Conservation (phyloP, 2,797 vertebrate genomes). For the Peromyscus aztecus region DNA sequence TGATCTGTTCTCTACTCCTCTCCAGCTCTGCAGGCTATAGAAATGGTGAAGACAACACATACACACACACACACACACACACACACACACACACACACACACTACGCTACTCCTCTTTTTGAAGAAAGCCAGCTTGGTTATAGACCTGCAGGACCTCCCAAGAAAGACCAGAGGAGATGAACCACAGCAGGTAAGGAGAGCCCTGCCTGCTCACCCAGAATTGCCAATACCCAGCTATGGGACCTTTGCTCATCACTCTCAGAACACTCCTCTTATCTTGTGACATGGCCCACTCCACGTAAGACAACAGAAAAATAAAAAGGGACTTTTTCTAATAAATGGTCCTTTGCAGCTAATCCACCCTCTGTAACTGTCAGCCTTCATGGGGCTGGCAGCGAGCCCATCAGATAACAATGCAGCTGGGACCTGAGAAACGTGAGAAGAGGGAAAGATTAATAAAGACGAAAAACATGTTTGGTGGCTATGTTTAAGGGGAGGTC, state of each 20-base stretch:
- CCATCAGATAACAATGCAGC: constrained; percentile 81
- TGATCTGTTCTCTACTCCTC: neutral
- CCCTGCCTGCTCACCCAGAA: neutral
- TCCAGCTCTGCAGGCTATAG: neutral
- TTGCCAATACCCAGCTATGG: accelerated
- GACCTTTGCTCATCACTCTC: neutral
- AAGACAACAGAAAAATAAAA: constrained; percentile 67
- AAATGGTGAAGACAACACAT: neutral
- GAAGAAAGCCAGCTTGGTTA: neutral
- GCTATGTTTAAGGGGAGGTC: constrained; percentile 55
- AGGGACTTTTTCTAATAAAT: constrained; percentile 75
- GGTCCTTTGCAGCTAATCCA: constrained; percentile 77
- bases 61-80: neutral
- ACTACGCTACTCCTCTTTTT: neutral
- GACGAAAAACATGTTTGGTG: constrained; percentile 80
- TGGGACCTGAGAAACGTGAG: constrained; percentile 81
- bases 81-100: neutral
- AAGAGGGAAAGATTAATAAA: constrained; percentile 74
- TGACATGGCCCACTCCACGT: constrained; percentile 43
- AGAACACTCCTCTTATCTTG: neutral
- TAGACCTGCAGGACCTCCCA: neutral
- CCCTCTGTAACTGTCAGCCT: constrained; percentile 82
- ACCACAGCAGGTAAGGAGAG: accelerated
- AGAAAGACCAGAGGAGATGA: neutral
- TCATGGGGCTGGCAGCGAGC: constrained; percentile 67